A percentile compares a stretch with the other conserved stretches of the same genome.
These are phyloP conservation scores for Rhyacichthys aspro DNA, from an alignment of 2,797 vertebrate species.

Conservation along the genomic window DNA sequence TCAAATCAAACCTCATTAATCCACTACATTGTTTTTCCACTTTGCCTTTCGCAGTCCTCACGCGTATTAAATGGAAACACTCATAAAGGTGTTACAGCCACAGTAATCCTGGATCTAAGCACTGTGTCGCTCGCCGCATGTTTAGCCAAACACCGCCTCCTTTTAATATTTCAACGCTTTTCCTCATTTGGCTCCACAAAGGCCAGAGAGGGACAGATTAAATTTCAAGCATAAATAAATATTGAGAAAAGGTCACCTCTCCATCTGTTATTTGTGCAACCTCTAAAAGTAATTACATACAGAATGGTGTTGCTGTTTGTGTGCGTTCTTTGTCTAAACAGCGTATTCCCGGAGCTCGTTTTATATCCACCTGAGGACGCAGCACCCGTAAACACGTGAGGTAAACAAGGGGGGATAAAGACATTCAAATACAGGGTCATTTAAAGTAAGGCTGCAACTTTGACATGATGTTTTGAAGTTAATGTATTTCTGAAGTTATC, in stretches of 20 bases:
- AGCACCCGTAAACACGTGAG: conserved; percentile 57
- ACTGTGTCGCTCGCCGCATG: conserved; percentile 2
- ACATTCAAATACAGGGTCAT: conserved; percentile 24
- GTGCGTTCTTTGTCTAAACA: conserved; percentile 72
- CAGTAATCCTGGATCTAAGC: conserved; percentile 4
- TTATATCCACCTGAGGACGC: conserved; percentile 64
- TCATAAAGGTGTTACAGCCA: conserved; percentile 10
- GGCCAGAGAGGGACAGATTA: conserved; percentile 73
- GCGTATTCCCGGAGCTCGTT: conserved; percentile 66
- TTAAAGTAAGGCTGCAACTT: conserved; percentile 13
- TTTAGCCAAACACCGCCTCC: conserved; percentile 44
- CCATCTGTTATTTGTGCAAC: conserved; percentile 81
- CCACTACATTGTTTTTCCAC: neutral
- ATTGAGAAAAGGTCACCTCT: conserved; percentile 80
- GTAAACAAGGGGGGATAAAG: conserved; percentile 53
- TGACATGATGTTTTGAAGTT: neutral
- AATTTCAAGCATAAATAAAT: conserved; percentile 80
- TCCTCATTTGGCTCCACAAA: conserved; percentile 65
- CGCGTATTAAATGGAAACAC: conserved; percentile 5
- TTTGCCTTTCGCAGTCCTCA: neutral
- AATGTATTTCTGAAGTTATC: no score
- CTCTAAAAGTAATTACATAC: conserved; percentile 80
- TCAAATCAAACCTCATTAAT: conserved; percentile 3
- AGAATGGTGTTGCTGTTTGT: conserved; percentile 72
- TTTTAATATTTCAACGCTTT: conserved; percentile 63